Base-by-base conservation (phyloP, 2,113 vertebrate genomes). In the Anarrhichthys ocellatus region DNA sequence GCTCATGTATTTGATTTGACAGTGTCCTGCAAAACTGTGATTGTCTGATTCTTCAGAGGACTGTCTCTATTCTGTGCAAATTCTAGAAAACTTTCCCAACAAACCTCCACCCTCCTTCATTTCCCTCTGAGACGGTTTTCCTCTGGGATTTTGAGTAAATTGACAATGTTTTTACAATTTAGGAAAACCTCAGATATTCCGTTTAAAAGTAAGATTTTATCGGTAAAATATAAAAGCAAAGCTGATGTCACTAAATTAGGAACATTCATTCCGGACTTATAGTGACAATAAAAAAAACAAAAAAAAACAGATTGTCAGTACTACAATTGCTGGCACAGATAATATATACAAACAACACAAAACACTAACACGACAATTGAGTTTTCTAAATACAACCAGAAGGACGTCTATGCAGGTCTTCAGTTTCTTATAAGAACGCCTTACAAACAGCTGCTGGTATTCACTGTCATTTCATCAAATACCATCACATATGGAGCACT, bases 221-320 rank as follows among this genome's bases (percentile, higher is more conserved):
- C 73, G 58, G 36, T 64, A 79, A 56, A 72, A 72, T 42, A 50
- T 32, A 52, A 75, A 81, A 46, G 22, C n/a, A 78, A 70, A 83
- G 54, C 20, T 38, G 13, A 38, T 48, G 56, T 72, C 69, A 79
- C 24, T 61, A 62, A 69, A 66, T 44, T 62, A 78, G 65, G 48
- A 83, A 91, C 90, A 91, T 91, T 91, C 88, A 88, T 50, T 87
- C 73, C 87, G 85, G 86, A 88, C 83, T 75, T 29, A 73, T 11
- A 86, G 44, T 72, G 54, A 78, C 77, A 68, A 59, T 62, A 73
- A 40, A 56, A 70, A 65, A 54, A n/a, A 70, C 2, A 29, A 29
- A 29, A 3, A 58, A 58, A 56, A 58, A 58, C 20, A 14, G 24
- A 78, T 81, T 72, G 87, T 67, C 48, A 88, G 38, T 63, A 83